Evolutionary conservation across 2,113 vertebrate genomes (phyloP), one percentile per base, ranked within the genome.

Genomic region (Ciconia stormi): DNA sequence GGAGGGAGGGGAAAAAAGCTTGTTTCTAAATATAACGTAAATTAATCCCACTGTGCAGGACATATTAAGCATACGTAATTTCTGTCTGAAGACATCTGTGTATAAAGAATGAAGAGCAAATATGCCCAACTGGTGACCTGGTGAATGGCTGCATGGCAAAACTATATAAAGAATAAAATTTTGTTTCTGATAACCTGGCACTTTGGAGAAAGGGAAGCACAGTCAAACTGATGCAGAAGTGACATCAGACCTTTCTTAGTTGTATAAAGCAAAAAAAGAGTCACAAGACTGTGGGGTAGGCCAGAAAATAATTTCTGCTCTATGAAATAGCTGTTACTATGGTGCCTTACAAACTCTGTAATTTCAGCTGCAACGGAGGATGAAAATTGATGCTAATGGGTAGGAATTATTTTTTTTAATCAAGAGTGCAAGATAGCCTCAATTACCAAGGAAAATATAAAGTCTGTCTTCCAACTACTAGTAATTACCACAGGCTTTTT

Each of bases 281-380:
- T 90, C 65, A 65, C 38, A 85, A 90, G 82, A 82, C 79, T 95
- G 12, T 92, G 59, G 66, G 66, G 46, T 66, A 69, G 65, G 27
- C 72, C 76, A 95, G 96, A 95, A 97, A 96, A 96, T 87, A 73
- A 95, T 95, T 96, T 95, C 69, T 83, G 58, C 52, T 94, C 27
- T 62, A 47, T 76, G 79, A 91, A 96, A 74, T 72, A 92, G 76
- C 72, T 76, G 95, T 98, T 97, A 84, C 91, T 90, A 72, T 97
- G 93, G 80, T 85, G 82, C 96, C 94, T 61, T 96, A 71, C 71
- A 92, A 89, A 79, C 66, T 85, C 82, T 87, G 16, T 96, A 83
- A 90, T 93, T 96, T 65, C 7, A 78, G 15, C 83, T 95, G 42
- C 32, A 91, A 36, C 12, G 22, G 56, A 83, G 80, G 87, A 87